Evolutionary conservation across 2,797 vertebrate genomes (phyloP).

Genomic region (Amblyraja radiata): DNA sequence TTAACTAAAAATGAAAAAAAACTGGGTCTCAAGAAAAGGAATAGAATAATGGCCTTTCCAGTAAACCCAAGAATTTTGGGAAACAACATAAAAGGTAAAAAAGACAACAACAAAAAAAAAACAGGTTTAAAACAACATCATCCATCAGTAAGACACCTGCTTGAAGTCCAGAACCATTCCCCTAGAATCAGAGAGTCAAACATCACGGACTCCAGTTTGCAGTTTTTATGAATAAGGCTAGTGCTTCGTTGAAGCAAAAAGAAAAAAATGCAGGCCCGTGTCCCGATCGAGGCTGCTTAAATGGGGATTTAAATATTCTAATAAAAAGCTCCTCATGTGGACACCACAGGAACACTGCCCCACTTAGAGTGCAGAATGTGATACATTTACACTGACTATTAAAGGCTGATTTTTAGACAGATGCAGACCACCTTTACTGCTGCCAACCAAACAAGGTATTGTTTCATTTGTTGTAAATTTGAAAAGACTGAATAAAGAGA

Average conservation of each 20-base stretch:
- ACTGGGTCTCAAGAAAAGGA: neutral
- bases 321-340: neutral
- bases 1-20: neutral
- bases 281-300: neutral
- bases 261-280: neutral
- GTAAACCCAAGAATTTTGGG: neutral
- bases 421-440: neutral
- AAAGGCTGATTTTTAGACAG: neutral
- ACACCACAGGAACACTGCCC: neutral
- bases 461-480: conserved; percentile 18
- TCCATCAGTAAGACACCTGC: too few relatives aligned
- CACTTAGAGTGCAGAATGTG: neutral
- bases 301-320: neutral
- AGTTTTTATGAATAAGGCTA: neutral
- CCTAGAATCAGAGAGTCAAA: too few relatives aligned
- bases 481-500: conserved; percentile 19
- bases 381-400: neutral
- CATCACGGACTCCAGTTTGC: too few relatives aligned
- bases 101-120: neutral
- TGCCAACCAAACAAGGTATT: conserved; percentile 5
- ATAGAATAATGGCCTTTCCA: neutral
- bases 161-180: neutral
- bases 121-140: neutral
- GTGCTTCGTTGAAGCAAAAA: too few relatives aligned
- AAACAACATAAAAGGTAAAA: neutral